These are phyloP conservation scores for Drosophila lutescens DNA, from an alignment of 2,888 invertebrate species.

Conservation along the genomic window DNA sequence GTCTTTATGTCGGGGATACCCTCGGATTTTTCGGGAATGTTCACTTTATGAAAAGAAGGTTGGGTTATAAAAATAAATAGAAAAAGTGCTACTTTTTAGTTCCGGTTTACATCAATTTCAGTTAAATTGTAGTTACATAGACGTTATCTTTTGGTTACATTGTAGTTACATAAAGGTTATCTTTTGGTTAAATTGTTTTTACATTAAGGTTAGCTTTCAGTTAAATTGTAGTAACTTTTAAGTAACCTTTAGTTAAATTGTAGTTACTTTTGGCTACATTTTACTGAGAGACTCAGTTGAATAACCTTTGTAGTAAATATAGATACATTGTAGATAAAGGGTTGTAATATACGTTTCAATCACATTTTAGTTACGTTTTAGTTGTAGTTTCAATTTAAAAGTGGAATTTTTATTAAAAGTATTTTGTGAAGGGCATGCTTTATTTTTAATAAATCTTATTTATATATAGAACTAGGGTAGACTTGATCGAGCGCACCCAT, in stretches of 20 bases:
- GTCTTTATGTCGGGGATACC: constrained; percentile 1
- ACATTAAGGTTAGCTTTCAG: no score
- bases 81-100: background rate
- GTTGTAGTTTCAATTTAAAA: no score
- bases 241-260: background rate
- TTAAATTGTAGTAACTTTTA: background rate
- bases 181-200: no score
- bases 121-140: background rate
- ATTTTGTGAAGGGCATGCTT: no score
- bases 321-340: background rate
- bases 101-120: background rate
- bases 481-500: background rate
- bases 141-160: background rate
- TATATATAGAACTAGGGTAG: background rate
- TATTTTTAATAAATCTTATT: background rate
- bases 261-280: background rate
- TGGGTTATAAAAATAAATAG: background rate
- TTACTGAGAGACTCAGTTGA: background rate
- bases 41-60: background rate
- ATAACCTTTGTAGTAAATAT: background rate
- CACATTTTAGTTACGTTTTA: background rate
- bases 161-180: background rate
- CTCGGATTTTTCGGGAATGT: background rate
- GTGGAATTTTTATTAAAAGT: no score
- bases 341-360: background rate